These are phyloP conservation scores for Phodopus roborovskii DNA, from an alignment of 2,113 vertebrate species.

Conservation along the genomic window DNA sequence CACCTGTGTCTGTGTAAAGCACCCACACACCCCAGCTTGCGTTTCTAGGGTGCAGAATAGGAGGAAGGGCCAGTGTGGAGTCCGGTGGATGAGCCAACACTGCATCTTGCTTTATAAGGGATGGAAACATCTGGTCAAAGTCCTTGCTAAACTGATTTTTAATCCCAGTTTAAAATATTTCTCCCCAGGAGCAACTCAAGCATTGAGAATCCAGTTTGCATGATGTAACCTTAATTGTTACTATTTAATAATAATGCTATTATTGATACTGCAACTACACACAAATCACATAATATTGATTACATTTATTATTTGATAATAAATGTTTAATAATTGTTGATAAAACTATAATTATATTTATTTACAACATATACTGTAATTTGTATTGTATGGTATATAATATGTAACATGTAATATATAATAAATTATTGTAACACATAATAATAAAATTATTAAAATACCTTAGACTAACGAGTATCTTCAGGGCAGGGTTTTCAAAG, in stretches of 20 bases:
- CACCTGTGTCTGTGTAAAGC: not conserved
- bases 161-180: conserved; percentile 6
- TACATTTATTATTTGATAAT: not conserved
- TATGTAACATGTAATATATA: not conserved
- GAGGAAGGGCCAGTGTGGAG: not conserved
- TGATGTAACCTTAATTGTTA: not conserved
- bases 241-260: not conserved
- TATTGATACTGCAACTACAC: not conserved
- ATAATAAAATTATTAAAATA: not conserved
- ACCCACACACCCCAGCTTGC: not conserved
- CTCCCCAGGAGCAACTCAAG: not conserved
- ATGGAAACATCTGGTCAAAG: not conserved
- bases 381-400: not conserved
- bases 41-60: not conserved
- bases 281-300: not conserved
- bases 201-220: not conserved
- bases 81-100: not conserved
- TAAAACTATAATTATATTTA: not conserved
- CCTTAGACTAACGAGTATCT: not conserved
- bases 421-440: not conserved
- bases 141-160: not conserved
- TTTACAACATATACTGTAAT: not conserved
- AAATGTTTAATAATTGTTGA: not conserved
- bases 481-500: not conserved
- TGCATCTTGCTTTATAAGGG: not conserved